Percentiles rank a stretch among this genome's conserved stretches.
These are phyloP conservation scores for Nasua narica DNA, from an alignment of 2,797 vertebrate genomes.

Conservation along the genomic window DNA sequence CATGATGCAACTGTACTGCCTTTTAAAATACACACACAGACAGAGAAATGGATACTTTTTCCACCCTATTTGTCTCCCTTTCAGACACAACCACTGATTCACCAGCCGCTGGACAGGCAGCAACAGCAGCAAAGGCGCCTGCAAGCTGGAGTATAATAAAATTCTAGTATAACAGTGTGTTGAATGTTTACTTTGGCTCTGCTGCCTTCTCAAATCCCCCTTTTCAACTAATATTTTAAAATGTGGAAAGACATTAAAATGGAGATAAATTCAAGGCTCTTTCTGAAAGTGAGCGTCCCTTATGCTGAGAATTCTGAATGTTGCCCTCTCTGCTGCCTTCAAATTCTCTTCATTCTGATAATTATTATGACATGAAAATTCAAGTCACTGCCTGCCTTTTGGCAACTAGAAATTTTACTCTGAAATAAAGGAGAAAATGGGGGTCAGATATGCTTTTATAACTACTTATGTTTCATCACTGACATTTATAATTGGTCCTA, in stretches of 20 bases:
- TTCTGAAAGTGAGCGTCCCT: constrained; percentile 64
- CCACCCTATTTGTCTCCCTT: constrained; percentile 64
- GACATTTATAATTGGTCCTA: background rate
- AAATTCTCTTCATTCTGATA: background rate
- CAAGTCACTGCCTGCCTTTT: background rate
- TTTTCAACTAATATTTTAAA: constrained; percentile 82
- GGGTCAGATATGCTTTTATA: background rate
- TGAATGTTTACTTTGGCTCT: constrained; percentile 82
- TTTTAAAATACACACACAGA: constrained; percentile 45
- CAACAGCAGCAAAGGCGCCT: constrained; percentile 36
- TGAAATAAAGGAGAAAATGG: background rate
- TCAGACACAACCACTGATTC: constrained; percentile 70
- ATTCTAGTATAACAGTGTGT: constrained; percentile 75
- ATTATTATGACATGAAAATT: background rate
- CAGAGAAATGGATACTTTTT: constrained; percentile 52
- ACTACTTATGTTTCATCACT: background rate
- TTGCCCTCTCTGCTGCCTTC: background rate
- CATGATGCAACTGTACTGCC: constrained; percentile 26
- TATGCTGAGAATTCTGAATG: constrained; percentile 56
- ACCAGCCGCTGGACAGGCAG: constrained; percentile 47
- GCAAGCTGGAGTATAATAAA: constrained; percentile 68
- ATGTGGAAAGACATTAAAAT: constrained; percentile 83
- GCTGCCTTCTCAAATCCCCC: constrained; percentile 75
- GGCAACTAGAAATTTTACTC: background rate
- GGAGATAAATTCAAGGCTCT: constrained; percentile 80